A percentile compares a stretch with the other conserved stretches of the same genome.
Conservation (phyloP, 2,797 vertebrate species). For the Microtus obscurus region DNA sequence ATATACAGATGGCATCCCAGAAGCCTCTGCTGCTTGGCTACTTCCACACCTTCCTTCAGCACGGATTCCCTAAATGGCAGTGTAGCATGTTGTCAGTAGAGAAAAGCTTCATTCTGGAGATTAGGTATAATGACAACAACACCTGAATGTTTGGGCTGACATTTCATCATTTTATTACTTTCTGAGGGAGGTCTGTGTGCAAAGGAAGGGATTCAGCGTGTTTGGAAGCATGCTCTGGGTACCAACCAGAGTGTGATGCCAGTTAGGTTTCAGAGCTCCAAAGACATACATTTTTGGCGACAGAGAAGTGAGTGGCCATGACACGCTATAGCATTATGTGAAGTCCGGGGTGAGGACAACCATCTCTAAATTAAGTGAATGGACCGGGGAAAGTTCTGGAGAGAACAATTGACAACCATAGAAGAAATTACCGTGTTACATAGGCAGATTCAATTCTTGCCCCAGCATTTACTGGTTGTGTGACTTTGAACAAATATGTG, state of each 20-base stretch:
- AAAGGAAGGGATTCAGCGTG: neutral
- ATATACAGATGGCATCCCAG: neutral
- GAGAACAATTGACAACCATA: neutral
- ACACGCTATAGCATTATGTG: neutral
- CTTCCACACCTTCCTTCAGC: accelerated
- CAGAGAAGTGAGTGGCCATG: neutral
- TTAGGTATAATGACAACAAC: neutral
- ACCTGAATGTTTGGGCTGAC: neutral
- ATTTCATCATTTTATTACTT: neutral
- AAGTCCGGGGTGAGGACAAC: neutral
- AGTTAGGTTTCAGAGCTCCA: neutral
- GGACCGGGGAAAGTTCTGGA: neutral
- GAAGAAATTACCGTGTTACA: neutral
- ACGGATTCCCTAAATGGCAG: neutral
- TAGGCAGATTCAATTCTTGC: neutral
- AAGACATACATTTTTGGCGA: neutral
- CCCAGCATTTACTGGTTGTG: neutral
- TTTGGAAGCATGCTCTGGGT: neutral
- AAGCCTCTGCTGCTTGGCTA: neutral
- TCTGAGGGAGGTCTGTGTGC: neutral
- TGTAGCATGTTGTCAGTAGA: neutral
- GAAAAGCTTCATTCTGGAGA: slow-evolving; percentile 13
- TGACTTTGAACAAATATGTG: neutral
- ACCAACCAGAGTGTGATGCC: neutral
- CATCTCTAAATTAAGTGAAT: neutral